Percentiles rank a stretch among this genome's conserved stretches.
Conservation (phyloP, 1,140 invertebrate genomes). For the Reticulitermes speratus region DNA sequence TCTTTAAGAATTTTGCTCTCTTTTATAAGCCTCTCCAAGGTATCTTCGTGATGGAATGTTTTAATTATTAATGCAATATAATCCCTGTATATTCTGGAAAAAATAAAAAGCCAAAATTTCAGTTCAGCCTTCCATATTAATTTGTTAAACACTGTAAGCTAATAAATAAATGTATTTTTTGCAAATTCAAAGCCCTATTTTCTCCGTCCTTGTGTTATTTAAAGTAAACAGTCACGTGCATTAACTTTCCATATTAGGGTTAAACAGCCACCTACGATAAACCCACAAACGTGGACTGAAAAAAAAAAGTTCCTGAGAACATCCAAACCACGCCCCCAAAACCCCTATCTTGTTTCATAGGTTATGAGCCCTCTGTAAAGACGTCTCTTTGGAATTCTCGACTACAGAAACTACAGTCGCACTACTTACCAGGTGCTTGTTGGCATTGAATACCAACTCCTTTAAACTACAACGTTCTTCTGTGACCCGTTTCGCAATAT, state of each 20-base stretch:
- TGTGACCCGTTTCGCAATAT: conserved; percentile 63
- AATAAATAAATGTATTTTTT: too few relatives aligned
- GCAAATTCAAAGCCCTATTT: too few relatives aligned
- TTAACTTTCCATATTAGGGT: too few relatives aligned
- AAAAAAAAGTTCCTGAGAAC: too few relatives aligned
- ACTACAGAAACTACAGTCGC: not conserved
- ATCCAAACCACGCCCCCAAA: too few relatives aligned
- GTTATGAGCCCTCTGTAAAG: not conserved
- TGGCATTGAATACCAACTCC: conserved; percentile 58
- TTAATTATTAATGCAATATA: conserved; percentile 71
- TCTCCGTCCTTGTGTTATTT: too few relatives aligned
- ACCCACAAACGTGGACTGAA: too few relatives aligned
- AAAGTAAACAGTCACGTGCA: too few relatives aligned
- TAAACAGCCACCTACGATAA: too few relatives aligned
- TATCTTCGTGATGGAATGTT: conserved; percentile 63
- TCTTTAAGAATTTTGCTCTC: conserved; percentile 63
- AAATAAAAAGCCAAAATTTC: conserved; percentile 38
- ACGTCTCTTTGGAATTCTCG: not conserved
- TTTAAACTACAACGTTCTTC: conserved; percentile 71
- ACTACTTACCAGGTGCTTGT: conserved; percentile 62
- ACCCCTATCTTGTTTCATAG: not conserved
- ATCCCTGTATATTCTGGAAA: conserved; percentile 67
- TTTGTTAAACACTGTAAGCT: not conserved
- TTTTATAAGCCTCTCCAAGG: conserved; percentile 64
- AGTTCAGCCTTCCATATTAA: conserved; percentile 35